Conservation (phyloP, 2,888 invertebrate genomes). For the Galerucella nymphaeae region DNA sequence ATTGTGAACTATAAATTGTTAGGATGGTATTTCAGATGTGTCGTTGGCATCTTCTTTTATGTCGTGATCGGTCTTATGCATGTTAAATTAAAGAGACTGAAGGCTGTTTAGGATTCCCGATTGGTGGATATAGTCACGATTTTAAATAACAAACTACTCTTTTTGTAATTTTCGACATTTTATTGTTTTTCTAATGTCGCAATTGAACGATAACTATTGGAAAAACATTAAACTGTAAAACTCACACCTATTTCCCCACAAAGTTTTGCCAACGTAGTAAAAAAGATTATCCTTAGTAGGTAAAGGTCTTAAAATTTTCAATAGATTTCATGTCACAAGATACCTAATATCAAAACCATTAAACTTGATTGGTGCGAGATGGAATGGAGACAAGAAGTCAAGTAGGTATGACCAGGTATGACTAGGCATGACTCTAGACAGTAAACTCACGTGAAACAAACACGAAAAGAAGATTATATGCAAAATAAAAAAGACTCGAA, state of each 20-base stretch:
- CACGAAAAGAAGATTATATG: too few relatives aligned
- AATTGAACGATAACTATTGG: background rate
- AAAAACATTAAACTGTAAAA: background rate
- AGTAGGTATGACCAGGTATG: too few relatives aligned
- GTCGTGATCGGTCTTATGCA: conserved; percentile 33
- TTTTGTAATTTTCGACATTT: conserved; percentile 14
- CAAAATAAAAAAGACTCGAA: too few relatives aligned
- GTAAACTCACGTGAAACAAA: too few relatives aligned
- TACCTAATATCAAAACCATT: too few relatives aligned
- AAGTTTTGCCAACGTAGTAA: too few relatives aligned
- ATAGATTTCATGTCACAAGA: too few relatives aligned
- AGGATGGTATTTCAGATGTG: background rate
- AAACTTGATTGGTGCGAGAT: too few relatives aligned
- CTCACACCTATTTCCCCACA: background rate
- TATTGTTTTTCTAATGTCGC: conserved; percentile 5
- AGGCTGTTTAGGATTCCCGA: conserved; percentile 20
- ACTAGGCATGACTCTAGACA: too few relatives aligned
- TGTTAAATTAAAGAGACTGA: conserved; percentile 21
- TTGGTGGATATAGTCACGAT: conserved; percentile 26
- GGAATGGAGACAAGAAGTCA: too few relatives aligned
- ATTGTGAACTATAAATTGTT: background rate
- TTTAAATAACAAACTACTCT: conserved; percentile 17
- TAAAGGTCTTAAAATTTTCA: too few relatives aligned
- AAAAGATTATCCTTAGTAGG: too few relatives aligned
- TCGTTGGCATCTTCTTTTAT: conserved; percentile 17